A percentile compares a stretch with the other conserved stretches of the same genome.
These are phyloP conservation scores for Hypercompe scribonia DNA, from an alignment of 2,888 invertebrate species.

Conservation along the genomic window DNA sequence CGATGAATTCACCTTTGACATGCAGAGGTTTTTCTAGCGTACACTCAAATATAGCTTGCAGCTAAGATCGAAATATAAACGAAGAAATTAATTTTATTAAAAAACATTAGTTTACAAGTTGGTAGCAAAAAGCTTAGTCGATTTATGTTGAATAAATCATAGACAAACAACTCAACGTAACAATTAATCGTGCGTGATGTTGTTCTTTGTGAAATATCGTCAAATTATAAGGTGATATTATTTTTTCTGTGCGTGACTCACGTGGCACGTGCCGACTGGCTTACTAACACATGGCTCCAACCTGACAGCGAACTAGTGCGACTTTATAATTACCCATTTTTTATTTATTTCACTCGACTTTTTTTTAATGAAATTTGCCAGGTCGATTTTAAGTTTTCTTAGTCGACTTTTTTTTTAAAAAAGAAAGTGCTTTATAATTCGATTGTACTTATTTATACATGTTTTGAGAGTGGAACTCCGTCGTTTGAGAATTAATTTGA, in stretches of 20 bases:
- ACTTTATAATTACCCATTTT: constrained; percentile 20
- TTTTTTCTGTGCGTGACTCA: constrained; percentile 57
- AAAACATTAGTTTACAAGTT: constrained; percentile 28
- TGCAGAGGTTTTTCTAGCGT: constrained; percentile 9
- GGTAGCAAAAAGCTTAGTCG: constrained; percentile 35
- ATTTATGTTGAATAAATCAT: constrained; percentile 52
- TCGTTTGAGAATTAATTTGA: background rate
- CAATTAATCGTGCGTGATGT: constrained; percentile 54
- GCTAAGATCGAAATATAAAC: constrained; percentile 30
- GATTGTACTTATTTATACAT: no score
- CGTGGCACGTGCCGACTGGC: constrained; percentile 57
- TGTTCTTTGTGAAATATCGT: constrained; percentile 49
- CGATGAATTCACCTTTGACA: constrained; percentile 17
- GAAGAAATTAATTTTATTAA: constrained; percentile 40
- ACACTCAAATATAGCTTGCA: constrained; percentile 28
- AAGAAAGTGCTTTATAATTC: no score
- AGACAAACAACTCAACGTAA: constrained; percentile 30
- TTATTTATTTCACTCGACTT: constrained; percentile 14
- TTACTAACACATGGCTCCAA: constrained; percentile 39
- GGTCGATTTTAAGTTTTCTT: constrained; percentile 20
- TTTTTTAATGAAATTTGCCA: constrained; percentile 12
- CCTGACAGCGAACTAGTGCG: constrained; percentile 41
- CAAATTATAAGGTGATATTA: constrained; percentile 36
- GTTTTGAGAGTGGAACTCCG: background rate
- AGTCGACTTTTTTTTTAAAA: no score